Base-by-base conservation (phyloP, 2,888 invertebrate species). In the Trilocha varians region DNA sequence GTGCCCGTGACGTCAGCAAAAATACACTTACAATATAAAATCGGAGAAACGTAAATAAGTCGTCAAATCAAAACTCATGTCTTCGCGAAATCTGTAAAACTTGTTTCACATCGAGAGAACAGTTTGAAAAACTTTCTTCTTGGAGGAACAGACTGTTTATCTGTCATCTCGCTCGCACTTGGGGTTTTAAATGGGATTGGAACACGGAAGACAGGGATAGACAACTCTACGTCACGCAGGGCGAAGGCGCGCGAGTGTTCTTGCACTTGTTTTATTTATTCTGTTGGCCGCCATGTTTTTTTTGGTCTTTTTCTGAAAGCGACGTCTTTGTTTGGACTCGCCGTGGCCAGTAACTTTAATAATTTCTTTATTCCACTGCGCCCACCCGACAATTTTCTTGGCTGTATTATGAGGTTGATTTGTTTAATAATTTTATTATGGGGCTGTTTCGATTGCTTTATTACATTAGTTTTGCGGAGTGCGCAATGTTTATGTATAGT, bases 371-470 rank as follows among this genome's bases (percentile, higher is more conserved):
- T 84, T 76, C 80, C 59, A 64, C 65, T 61, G 57, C 61, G 63
- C 70, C 73, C 76, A 78, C 77, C 83, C 78, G 75, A 83, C 80
- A 83, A 85, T 85, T 83, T 84, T 80, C 80, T 80, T 75, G 66
- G 68, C 78, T 70, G 78, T 82, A 83, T 83, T 82, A 83, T 78
- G 79, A 78, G 70, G 70, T 83, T 84, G 82, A 84, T 84, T 84
- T 83, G 83, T 78, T 82, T 84, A 85, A 84, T 85, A 84, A 84
- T 85, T 84, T 84, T 84, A 85, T 85, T 84, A 84, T 78, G 62
- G 70, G 59, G 70, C 71, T 69, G 60, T 73, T 70, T 63, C 65
- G 55, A 52, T 60, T 62, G 65, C 65, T 65, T 72, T 67, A 65
- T 67, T 71, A 72, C 62, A 54, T 62, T 60, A 57, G 59, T 54